phyloP scores from a whole-genome alignment of 1,140 invertebrate species.

The Pogonognathellus flavescens region DNA sequence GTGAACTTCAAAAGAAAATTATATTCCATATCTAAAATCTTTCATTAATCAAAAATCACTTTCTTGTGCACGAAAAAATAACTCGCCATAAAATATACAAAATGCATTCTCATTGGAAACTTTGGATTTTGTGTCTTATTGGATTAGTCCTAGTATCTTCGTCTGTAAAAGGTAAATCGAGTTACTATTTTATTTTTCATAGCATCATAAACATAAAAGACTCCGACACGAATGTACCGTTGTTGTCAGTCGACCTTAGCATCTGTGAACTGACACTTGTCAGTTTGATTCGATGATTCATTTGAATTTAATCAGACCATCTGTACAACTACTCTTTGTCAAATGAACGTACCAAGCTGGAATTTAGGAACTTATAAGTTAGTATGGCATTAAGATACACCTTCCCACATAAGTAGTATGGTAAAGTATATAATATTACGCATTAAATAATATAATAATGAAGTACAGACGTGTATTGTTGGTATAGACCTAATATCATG shows the following conservation, averaged over 20 bases:
- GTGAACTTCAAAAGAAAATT: background rate
- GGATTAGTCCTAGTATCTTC: conserved; percentile 50
- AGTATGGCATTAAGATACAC: background rate
- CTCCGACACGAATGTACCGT: background rate
- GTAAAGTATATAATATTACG: no score
- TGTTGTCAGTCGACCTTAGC: conserved; percentile 12
- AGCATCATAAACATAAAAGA: background rate
- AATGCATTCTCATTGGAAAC: conserved; percentile 52
- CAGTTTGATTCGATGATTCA: conserved; percentile 43
- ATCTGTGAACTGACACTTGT: conserved; percentile 43
- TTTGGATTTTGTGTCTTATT: conserved; percentile 55
- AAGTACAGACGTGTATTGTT: no score
- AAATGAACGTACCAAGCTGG: background rate
- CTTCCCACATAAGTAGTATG: no score
- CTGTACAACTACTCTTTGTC: conserved; percentile 16
- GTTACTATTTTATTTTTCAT: background rate
- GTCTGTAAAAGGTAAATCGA: conserved; percentile 52
- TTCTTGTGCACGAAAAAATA: conserved; percentile 3
- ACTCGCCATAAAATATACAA: conserved; percentile 7
- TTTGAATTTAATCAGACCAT: conserved; percentile 28
- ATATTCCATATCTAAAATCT: background rate
- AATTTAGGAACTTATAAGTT: background rate
- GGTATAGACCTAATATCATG: no score
- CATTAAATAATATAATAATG: no score
- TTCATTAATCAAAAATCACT: background rate